Evolutionary conservation across 2,113 vertebrate genomes (phyloP), one percentile per base, ranked within the genome.

Genomic region (Piaya cayana): DNA sequence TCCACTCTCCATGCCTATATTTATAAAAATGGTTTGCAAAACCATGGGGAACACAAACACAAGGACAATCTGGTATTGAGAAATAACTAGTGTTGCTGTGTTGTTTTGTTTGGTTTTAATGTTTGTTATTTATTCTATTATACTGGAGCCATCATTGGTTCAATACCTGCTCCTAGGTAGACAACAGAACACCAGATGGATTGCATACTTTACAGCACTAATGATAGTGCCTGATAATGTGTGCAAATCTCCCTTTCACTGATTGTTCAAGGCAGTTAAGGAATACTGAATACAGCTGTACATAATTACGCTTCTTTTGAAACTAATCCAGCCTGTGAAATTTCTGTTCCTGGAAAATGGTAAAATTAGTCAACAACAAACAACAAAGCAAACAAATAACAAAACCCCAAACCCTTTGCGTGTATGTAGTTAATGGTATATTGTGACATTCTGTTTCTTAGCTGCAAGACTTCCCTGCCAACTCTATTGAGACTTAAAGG

Each of bases 211-310:
- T 93, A 56, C 78, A 81, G 72, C 72, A 70, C 92, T 96, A 95
- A 96, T 90, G 95, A 95, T 52, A 94, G 91, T 85, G 87, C 47
- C 95, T 96, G 91, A 96, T 95, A 96, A 90, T 96, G 82, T 95
- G 90, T 93, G 94, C 95, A 95, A 95, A 94, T 94, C 91, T 96
- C 79, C 80, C 85, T 95, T 93, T 95, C 87, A 84, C 75, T 85
- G 88, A 75, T 84, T 84, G 86, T 95, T 95, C 77, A 78, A 96
- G 77, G 93, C 88, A 82, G 93, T 95, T 92, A 90, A 95, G 87
- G 93, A 95, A 75, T 95, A 93, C 92, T 95, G 91, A 91, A 95
- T 97, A 93, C 93, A 97, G 90, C 95, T 97, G 94, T 95, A 96
- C 69, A 64, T 96, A 96, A 97, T 97, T 95, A 95, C 0, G 1